Conservation (phyloP, 2,888 invertebrate species). For the Mesorhabditis sp. region DNA sequence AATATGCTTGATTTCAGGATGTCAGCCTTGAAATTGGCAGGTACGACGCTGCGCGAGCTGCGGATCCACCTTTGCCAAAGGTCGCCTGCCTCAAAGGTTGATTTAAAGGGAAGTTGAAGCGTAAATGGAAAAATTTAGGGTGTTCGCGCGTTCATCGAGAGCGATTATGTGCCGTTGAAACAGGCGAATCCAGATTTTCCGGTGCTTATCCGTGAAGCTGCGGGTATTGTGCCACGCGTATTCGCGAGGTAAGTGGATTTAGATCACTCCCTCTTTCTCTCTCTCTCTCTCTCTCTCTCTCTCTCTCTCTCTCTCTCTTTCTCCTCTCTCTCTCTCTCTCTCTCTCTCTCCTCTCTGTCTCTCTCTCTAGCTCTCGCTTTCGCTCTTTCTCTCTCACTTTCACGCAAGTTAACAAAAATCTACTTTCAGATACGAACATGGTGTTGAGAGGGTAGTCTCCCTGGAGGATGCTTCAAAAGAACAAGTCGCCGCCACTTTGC, state of each 20-base stretch:
- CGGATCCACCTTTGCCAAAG: conserved; percentile 84
- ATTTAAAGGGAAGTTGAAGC: not conserved
- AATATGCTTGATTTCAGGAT: not conserved
- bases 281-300: no score
- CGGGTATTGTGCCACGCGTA: conserved; percentile 78
- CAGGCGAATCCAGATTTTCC: conserved; percentile 81
- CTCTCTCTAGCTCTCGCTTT: no score
- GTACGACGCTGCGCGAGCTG: conserved; percentile 72
- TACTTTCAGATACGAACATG: conserved; percentile 46
- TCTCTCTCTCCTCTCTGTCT: no score
- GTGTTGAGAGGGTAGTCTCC: conserved; percentile 48
- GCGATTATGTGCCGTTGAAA: conserved; percentile 81
- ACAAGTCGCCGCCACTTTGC: conserved; percentile 26
- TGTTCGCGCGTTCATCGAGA: conserved; percentile 82
- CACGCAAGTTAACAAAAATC: not conserved
- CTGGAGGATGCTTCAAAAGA: conserved; percentile 48
- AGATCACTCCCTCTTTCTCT: not conserved
- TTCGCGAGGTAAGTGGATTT: conserved; percentile 75
- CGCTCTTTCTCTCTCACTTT: no score
- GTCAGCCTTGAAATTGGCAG: conserved; percentile 20
- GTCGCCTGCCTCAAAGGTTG: conserved; percentile 25
- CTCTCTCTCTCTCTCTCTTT: no score
- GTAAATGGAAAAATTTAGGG: conserved; percentile 63
- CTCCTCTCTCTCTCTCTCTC: no score
- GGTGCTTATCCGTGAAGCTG: conserved; percentile 87